Base-by-base conservation (phyloP, 2,797 vertebrate species). In the Hoplostethus atlanticus region DNA sequence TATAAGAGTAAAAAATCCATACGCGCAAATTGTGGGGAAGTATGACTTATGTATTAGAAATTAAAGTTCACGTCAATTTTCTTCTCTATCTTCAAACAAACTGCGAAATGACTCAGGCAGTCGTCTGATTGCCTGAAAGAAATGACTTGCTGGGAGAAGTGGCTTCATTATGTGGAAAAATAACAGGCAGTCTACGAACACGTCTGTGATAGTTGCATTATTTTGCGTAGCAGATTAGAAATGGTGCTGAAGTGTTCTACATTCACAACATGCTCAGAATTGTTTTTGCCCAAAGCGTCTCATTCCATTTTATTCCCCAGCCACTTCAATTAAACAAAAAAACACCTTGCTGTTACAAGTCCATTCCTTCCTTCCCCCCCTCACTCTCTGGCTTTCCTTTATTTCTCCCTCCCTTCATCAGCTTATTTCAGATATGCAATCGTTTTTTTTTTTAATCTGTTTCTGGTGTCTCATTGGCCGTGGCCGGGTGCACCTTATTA, bases 261-360 rank as follows among this genome's bases (percentile, higher is more conserved):
- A 90, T 90, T 91, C 87, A 80, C 73, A 85, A 78, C 87, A 79
- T 90, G 79, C 71, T 87, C 82, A 58, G 71, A 72, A 65, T 68
- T 69, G 76, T 84, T 82, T 21, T 85, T 72, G 89, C 90, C 89
- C 75, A 81, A 80, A 91, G 89, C 89, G 51, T 78, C 75, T 84
- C 70, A 79, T 91, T 91, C 73, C 74, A 81, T 89, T 92, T 91
- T 58, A 86, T 85, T 83, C 80, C 73, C 36, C 40, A 10, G 73
- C 55, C 84, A 87, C 87, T 92, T 90, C 81, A 93, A 89, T 93
- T 91, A 88, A 91, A 91, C 75, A 80, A 81, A 89, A 76, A 81
- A 88, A 87, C 75, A 87, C 86, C 79, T 83, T 84, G 76, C 77
- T 85, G 74, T 87, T 81, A 83, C 74, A 87, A 90, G 79, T 89